Base-by-base conservation (phyloP, 2,888 invertebrate species). In the Acrobasis repandana region DNA sequence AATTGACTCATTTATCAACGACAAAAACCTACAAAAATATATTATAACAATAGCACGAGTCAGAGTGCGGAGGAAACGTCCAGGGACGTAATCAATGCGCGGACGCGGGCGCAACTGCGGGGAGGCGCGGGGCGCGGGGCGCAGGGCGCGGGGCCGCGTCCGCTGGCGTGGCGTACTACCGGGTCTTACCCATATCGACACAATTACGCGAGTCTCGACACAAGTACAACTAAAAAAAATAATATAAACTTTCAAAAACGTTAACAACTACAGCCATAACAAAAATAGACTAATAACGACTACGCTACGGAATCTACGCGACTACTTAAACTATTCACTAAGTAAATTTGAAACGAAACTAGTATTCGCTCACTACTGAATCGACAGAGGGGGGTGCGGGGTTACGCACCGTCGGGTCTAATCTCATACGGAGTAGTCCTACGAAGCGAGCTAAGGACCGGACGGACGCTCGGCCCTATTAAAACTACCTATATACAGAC, bases 251-350 rank as follows among this genome's bases (percentile, higher is more conserved):
- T 89, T 89, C 80, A 85, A 89, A 88, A 90, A 88, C 82, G 85
- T 90, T 90, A 90, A 91, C 90, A 89, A 84, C 91, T 91, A 90
- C 90, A 88, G 90, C 89, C 90, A 90, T 91, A 91, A 90, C 90
- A 90, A 91, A 91, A 91, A 90, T 90, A 90, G 65, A 84, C 89
- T 91, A 91, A 88, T 85, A 88, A 90, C 85, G 76, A 85, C 90
- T 90, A 91, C 85, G 66, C 91, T 91, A 91, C 88, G 87, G 85
- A 87, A 86, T 81, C 90, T 91, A 91, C 87, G 67, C 54, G 72
- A 79, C 90, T 91, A 90, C 85, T 82, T 90, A 90, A 80, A 86
- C 90, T 91, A 90, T 83, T 73, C 76, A 80, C 89, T 91, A 90
- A 85, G 82, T 87, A 79, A 87, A 84, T 82, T 83, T 84, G 81